These are phyloP conservation scores for Todus mexicanus DNA, from an alignment of 2,797 vertebrate genomes.

Conservation along the genomic window DNA sequence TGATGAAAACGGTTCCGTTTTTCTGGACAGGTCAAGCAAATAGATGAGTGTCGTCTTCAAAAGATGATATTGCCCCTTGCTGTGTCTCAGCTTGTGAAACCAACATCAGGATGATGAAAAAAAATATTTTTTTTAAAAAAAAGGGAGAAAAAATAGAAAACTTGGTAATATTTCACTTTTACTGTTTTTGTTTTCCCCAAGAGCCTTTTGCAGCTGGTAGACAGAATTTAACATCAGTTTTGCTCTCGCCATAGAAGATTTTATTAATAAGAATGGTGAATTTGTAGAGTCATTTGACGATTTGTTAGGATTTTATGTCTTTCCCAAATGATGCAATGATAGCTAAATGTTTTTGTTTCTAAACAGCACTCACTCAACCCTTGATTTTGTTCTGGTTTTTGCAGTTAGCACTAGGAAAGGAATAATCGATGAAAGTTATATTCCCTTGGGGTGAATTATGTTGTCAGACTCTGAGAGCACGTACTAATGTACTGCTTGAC, in stretches of 20 bases:
- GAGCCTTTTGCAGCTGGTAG: not conserved
- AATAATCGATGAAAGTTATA: not conserved
- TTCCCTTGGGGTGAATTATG: not conserved
- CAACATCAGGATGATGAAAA: not conserved
- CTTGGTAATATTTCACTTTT: not conserved
- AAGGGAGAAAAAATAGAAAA: not conserved
- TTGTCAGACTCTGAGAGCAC: not conserved
- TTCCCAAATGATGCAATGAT: not conserved
- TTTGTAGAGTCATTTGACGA: constrained; percentile 25
- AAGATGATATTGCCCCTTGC: not conserved
- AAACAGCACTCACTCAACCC: not conserved
- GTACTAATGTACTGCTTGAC: not conserved
- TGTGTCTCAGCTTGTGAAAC: constrained; percentile 24
- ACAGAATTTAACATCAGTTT: not conserved
- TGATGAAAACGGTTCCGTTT: not conserved
- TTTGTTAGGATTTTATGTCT: constrained; percentile 33
- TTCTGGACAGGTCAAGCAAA: not conserved
- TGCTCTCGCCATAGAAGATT: not conserved
- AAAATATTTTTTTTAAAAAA: not conserved
- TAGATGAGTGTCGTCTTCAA: not conserved
- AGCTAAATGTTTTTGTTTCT: constrained; percentile 9
- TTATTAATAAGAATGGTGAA: not conserved
- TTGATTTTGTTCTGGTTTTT: constrained; percentile 50
- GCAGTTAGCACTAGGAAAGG: constrained; percentile 2
- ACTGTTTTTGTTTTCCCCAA: not conserved